Conservation (phyloP, 2,888 invertebrate genomes). For the Parnassius apollo region DNA sequence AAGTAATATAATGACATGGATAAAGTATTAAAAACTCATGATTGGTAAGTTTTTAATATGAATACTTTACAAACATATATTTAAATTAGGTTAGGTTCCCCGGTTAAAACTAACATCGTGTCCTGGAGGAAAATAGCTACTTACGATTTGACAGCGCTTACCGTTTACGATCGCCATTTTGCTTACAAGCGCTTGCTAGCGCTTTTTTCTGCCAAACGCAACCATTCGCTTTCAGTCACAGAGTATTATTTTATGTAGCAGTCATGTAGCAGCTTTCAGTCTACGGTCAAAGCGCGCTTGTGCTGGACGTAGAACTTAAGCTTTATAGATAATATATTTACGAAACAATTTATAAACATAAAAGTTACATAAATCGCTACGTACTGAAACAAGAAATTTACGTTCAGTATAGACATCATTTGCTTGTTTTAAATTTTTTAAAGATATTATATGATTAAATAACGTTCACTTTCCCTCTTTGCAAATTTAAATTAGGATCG, state of each 20-base stretch:
- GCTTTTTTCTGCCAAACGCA: too few species aligned
- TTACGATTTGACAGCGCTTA: too few species aligned
- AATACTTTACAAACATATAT: too few species aligned
- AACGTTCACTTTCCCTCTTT: constrained; percentile 14
- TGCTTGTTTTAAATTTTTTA: constrained; percentile 15
- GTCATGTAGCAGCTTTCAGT: constrained; percentile 7
- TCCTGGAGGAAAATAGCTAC: too few species aligned
- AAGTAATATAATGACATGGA: too few species aligned
- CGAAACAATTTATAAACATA: constrained; percentile 44
- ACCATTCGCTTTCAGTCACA: too few species aligned
- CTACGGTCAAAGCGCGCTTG: constrained; percentile 56
- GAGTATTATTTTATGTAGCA: not conserved
- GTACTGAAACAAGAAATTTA: constrained; percentile 24
- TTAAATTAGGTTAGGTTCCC: too few species aligned
- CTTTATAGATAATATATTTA: constrained; percentile 38
- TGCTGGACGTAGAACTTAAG: constrained; percentile 45
- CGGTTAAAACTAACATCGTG: too few species aligned
- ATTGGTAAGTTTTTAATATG: too few species aligned
- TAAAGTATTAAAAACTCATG: too few species aligned
- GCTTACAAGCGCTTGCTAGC: too few species aligned
- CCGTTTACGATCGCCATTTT: too few species aligned
- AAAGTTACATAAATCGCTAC: constrained; percentile 36
- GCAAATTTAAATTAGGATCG: constrained; percentile 6
- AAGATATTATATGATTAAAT: constrained; percentile 1
- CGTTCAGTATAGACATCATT: constrained; percentile 6